Percentiles rank a stretch among this genome's conserved stretches.
Conservation (phyloP, 2,888 invertebrate genomes). For the Acanthopleura granulata region DNA sequence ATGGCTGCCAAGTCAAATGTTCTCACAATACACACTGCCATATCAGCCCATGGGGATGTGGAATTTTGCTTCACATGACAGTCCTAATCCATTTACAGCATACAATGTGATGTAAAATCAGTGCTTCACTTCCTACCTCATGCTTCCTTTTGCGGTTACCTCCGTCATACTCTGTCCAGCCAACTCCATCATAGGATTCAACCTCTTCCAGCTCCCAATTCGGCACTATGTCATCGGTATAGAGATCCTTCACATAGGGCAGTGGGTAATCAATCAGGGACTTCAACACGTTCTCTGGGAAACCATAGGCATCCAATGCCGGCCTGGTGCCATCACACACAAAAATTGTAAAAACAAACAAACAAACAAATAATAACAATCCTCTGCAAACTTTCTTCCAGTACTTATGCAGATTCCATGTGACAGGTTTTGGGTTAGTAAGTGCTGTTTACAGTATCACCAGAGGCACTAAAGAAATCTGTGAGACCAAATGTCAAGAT, state of each 20-base stretch:
- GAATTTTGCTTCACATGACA: no score
- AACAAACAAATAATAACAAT: neutral
- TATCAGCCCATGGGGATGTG: no score
- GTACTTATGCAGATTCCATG: no score
- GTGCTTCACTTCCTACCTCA: slow-evolving; percentile 1
- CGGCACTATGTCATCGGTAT: neutral
- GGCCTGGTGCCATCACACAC: slow-evolving; percentile 68
- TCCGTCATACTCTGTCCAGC: slow-evolving; percentile 18
- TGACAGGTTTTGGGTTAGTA: no score
- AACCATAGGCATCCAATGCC: slow-evolving; percentile 85
- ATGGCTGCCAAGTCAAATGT: no score
- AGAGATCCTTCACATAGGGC: slow-evolving; percentile 38
- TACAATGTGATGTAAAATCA: slow-evolving; percentile 1
- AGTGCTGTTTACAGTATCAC: no score
- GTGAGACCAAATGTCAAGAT: no score
- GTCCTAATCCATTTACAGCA: neutral
- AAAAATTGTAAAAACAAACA: slow-evolving; percentile 10
- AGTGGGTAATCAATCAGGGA: slow-evolving; percentile 76
- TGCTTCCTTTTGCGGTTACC: slow-evolving; percentile 5
- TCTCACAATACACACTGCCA: no score
- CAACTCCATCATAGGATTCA: slow-evolving; percentile 18
- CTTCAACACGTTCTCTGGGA: slow-evolving; percentile 78
- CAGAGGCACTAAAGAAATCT: no score
- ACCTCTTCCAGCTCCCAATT: neutral
- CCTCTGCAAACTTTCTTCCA: no score